Percentiles rank a stretch among this genome's conserved stretches.
phyloP scores from a whole-genome alignment of 2,113 vertebrate genomes.

The Condylura cristata region DNA sequence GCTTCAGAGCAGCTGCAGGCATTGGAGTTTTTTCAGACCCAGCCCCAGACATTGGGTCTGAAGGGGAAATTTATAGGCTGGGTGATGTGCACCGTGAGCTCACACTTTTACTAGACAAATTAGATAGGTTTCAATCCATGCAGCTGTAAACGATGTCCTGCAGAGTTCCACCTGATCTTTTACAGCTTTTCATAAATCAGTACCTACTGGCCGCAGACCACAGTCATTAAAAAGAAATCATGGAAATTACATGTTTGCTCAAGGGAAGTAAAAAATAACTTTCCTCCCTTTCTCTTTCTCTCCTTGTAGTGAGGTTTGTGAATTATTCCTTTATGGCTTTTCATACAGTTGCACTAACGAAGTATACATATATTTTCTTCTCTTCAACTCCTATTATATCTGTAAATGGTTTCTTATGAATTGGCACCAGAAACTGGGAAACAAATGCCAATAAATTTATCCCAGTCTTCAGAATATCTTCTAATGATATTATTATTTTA shows the following conservation, averaged over 20 bases:
- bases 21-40: conserved; percentile 80
- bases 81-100: conserved; percentile 90
- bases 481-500: conserved; percentile 42
- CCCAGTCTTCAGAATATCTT: conserved; percentile 31
- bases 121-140: conserved; percentile 91
- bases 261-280: conserved; percentile 88
- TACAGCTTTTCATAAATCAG: conserved; percentile 96
- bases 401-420: background rate
- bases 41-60: conserved; percentile 86
- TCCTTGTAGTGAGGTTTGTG: conserved; percentile 34
- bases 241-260: conserved; percentile 97
- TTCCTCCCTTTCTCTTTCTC: conserved; percentile 72
- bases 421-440: conserved; percentile 29
- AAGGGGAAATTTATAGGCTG: conserved; percentile 87
- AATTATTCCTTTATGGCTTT: conserved; percentile 59
- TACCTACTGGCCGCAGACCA: conserved; percentile 87
- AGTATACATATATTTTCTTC: conserved; percentile 34
- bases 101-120: conserved; percentile 95
- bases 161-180: conserved; percentile 91
- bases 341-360: conserved; percentile 46
- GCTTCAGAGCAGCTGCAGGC: conserved; percentile 86
- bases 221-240: conserved; percentile 99
- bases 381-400: background rate
- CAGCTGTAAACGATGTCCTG: conserved; percentile 94
- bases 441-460: conserved; percentile 59